A percentile compares a stretch with the other conserved stretches of the same genome.
Evolutionary conservation across 2,113 vertebrate species (phyloP).

Genomic region (Mastomys natalensis): DNA sequence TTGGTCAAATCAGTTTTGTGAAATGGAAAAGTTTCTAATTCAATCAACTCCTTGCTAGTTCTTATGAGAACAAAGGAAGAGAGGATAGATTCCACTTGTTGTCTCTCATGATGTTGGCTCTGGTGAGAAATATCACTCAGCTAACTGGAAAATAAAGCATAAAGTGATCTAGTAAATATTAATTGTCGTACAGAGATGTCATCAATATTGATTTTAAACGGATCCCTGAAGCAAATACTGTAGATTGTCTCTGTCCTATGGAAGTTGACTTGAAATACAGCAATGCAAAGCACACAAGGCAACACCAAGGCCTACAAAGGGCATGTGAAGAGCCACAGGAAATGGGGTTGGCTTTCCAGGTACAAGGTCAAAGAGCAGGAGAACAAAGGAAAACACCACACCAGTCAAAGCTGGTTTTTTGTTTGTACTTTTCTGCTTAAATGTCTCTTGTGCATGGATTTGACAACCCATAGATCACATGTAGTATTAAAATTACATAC

Average conservation of each 20-base stretch:
- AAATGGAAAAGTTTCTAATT: slow-evolving; percentile 30
- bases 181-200: neutral
- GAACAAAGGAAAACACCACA: neutral
- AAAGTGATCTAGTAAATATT: neutral
- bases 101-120: neutral
- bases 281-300: neutral
- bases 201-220: neutral
- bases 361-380: neutral
- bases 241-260: neutral
- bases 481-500: slow-evolving; percentile 6
- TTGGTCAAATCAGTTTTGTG: slow-evolving; percentile 30
- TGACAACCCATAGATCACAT: neutral
- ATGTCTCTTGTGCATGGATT: neutral
- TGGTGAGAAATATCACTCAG: neutral
- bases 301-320: no score
- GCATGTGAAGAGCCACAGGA: neutral
- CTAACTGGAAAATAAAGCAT: slow-evolving; percentile 43
- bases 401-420: neutral
- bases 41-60: neutral
- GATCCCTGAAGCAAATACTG: neutral
- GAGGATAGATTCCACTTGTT: neutral
- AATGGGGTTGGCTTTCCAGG: neutral
- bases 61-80: neutral
- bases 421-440: neutral
- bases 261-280: neutral